These are phyloP conservation scores for Lagopus muta DNA, from an alignment of 2,113 vertebrate species.

Conservation along the genomic window DNA sequence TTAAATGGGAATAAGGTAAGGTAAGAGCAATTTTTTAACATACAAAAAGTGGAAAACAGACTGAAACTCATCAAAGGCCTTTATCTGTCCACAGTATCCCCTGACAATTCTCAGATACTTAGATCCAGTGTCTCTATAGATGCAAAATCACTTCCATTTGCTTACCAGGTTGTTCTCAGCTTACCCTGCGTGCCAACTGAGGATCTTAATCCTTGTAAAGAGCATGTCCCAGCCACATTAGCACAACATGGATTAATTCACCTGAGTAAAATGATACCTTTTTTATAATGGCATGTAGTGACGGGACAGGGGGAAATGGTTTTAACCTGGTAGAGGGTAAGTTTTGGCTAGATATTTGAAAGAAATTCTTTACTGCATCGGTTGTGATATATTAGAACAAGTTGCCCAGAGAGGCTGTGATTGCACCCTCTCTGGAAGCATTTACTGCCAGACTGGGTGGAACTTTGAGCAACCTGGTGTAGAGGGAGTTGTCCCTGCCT, in stretches of 20 bases:
- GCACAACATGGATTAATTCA: background rate
- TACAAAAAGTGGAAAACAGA: background rate
- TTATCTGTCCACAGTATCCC: background rate
- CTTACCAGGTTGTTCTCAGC: background rate
- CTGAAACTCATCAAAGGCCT: background rate
- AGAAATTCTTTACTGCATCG: no score
- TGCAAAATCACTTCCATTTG: background rate
- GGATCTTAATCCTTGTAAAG: background rate
- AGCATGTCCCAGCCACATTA: background rate
- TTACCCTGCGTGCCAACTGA: background rate
- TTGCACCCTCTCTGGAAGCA: no score
- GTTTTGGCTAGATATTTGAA: no score
- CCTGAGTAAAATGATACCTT: background rate
- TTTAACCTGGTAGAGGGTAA: no score
- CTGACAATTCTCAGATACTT: background rate
- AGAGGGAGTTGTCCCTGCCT: no score
- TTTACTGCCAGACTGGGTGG: no score
- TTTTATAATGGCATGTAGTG: no score
- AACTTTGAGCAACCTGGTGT: no score
- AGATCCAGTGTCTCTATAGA: background rate
- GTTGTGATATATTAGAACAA: no score
- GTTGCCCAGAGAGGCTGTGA: no score
- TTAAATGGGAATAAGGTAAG: fast-evolving
- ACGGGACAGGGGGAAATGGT: no score
- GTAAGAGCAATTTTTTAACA: background rate